Percentiles rank a stretch among this genome's conserved stretches.
phyloP scores from a whole-genome alignment of 2,888 invertebrate species.

The Pachliopta kotzebuea region DNA sequence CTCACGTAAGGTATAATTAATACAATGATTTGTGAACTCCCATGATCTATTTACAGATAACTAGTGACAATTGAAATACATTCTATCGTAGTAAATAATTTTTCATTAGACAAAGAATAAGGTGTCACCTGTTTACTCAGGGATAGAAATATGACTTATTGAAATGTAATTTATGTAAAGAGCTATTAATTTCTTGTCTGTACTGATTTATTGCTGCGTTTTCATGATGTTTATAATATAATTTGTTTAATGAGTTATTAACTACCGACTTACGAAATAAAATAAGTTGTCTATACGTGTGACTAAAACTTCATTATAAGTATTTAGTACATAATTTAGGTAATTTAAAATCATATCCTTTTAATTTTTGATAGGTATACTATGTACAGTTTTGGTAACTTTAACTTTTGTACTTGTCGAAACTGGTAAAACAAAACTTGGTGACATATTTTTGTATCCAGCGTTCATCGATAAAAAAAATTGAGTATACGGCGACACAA shows the following conservation, averaged over 20 bases:
- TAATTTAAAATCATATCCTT: no score
- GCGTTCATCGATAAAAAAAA: constrained; percentile 32
- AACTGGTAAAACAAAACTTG: background rate
- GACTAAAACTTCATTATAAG: no score
- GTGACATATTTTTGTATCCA: background rate
- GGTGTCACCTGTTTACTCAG: constrained; percentile 7
- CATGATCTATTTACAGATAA: constrained; percentile 17
- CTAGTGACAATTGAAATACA: constrained; percentile 18
- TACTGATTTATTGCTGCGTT: background rate
- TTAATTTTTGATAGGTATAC: background rate
- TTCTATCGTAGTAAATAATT: constrained; percentile 5
- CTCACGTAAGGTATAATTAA: constrained; percentile 27
- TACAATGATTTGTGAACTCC: constrained; percentile 27
- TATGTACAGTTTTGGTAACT: background rate
- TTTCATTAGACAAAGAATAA: background rate
- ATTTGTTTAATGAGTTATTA: background rate
- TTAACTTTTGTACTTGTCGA: background rate
- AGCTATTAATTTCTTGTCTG: background rate
- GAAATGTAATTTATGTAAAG: background rate
- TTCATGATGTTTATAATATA: background rate
- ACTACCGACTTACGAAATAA: no score
- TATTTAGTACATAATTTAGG: no score
- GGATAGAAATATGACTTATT: background rate
- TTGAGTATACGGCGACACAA: constrained; percentile 28
- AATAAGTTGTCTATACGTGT: no score